phyloP scores from a whole-genome alignment of 2,888 invertebrate species.

The Ferrisia virgata region DNA sequence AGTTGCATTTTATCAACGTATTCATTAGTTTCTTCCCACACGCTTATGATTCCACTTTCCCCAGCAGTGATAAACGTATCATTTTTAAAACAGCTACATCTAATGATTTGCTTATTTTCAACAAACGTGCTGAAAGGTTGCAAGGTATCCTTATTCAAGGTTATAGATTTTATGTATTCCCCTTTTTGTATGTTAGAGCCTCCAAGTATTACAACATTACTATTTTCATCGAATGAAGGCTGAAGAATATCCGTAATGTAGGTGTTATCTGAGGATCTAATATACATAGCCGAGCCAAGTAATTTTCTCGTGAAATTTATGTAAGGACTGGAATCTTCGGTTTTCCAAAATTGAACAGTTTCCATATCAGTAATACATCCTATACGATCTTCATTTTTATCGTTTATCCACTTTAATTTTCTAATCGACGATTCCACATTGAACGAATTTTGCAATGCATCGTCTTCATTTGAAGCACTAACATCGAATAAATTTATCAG shows the following conservation, averaged over 20 bases:
- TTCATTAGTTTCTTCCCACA: constrained; percentile 59
- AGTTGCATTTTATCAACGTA: constrained; percentile 6
- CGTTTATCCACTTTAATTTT: constrained; percentile 51
- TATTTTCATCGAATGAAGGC: constrained; percentile 51
- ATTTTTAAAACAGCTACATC: constrained; percentile 64
- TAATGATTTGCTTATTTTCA: constrained; percentile 67
- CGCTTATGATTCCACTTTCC: constrained; percentile 65
- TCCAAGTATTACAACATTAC: constrained; percentile 60
- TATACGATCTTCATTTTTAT: constrained; percentile 55
- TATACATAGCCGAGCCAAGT: constrained; percentile 57
- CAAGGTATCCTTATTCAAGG: constrained; percentile 57
- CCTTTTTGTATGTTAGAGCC: constrained; percentile 55
- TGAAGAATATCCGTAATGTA: constrained; percentile 25
- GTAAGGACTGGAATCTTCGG: constrained; percentile 62
- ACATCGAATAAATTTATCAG: constrained; percentile 81
- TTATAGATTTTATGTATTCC: constrained; percentile 51
- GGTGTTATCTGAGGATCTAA: constrained; percentile 46
- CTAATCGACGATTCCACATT: constrained; percentile 77
- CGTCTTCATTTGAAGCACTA: constrained; percentile 69
- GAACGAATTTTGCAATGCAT: constrained; percentile 71
- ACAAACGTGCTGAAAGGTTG: constrained; percentile 59
- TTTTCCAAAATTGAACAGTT: constrained; percentile 68
- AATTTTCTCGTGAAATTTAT: constrained; percentile 60
- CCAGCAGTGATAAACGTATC: constrained; percentile 62
- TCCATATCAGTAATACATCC: constrained; percentile 70